Evolutionary conservation across 2,888 invertebrate species (phyloP), one percentile per base, ranked within the genome.

Genomic region (Ormyrus pomaceus): DNA sequence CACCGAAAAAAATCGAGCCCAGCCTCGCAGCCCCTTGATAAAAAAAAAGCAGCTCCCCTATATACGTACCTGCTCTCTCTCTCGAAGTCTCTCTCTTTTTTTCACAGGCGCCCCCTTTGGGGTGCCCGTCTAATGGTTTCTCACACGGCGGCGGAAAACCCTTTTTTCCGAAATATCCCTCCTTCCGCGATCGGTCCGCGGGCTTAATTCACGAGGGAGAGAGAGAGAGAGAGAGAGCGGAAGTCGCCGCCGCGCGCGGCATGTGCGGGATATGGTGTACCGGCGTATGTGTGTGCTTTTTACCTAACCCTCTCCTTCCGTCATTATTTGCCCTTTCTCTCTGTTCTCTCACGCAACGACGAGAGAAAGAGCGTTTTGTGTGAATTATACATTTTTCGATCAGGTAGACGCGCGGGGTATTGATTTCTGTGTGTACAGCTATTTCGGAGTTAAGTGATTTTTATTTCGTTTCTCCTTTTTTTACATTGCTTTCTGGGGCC

Each of bases 91-190:
- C 53, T 51, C 77, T 19, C 58, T 56, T 71, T 66, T 76, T 80
- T 80, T 75, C 70, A 48, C 68, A 73, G 53, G 19, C 72, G 59
- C 66, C 9, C 55, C 34, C 34, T 34, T 34, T 34, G 71, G 75
- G 64, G 77, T 77, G 77, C 13, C 19, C 74, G 68, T 82, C 82
- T 79, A 82, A 79, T 82, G 77, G 79, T 82, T 82, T 82, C 82
- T 82, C 79, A 79, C 82, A 79, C 68, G 56, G 59, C 45, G 45
- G 73, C 74, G 82, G 82, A 82, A 82, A 82, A 82, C 82, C 82
- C 82, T 79, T 82, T 82, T 81, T 76, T 82, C 69, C 62, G 45
- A 79, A 79, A 82, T 79, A 51, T 66, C 55, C 46, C 34, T 46
- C 61, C 45, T 34, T 46, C 9, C 34, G 11, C 48, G 72, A 78